Conservation (phyloP, 1,140 invertebrate genomes). For the Heterodera schachtii region DNA sequence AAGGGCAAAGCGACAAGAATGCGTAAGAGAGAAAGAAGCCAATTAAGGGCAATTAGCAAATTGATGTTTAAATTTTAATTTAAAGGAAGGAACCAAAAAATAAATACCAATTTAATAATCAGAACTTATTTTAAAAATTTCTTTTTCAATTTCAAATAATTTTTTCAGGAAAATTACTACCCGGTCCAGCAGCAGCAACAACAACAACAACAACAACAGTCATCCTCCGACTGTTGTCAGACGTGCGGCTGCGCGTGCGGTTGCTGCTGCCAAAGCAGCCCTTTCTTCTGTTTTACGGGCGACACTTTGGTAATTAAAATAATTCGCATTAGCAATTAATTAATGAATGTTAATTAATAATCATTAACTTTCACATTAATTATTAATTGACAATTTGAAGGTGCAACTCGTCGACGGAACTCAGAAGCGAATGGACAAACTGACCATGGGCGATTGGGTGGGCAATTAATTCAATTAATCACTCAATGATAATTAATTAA, state of each 20-base stretch:
- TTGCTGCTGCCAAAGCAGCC: constrained; percentile 20
- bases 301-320: constrained; percentile 29
- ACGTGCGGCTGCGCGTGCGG: constrained; percentile 3
- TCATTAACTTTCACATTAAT: neutral
- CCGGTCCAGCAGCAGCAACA: neutral
- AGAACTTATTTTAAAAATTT: no score
- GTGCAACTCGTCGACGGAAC: constrained; percentile 42
- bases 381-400: neutral
- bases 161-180: constrained; percentile 6
- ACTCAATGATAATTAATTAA: no score
- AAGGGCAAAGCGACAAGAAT: neutral
- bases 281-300: constrained; percentile 48
- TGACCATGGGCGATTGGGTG: constrained; percentile 48
- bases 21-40: neutral
- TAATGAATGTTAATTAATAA: no score
- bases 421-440: constrained; percentile 51
- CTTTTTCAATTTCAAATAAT: neutral
- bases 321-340: neutral
- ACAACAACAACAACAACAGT: neutral
- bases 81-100: neutral
- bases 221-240: no score
- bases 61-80: no score
- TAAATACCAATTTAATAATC: no score
- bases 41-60: neutral
- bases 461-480: neutral